A percentile compares a stretch with the other conserved stretches of the same genome.
phyloP scores from a whole-genome alignment of 2,113 vertebrate species.

The Barbus barbus region DNA sequence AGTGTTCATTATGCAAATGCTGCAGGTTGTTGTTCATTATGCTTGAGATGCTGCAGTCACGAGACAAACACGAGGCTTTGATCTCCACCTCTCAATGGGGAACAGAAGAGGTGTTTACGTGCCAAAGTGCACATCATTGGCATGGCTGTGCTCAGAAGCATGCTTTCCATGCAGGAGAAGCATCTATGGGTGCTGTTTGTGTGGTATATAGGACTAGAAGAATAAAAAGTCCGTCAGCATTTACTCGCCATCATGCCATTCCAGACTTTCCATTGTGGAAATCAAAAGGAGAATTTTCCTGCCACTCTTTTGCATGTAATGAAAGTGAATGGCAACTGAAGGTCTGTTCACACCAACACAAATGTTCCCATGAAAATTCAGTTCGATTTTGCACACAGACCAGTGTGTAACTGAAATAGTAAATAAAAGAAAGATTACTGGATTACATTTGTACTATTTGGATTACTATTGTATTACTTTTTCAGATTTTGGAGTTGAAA shows the following conservation, averaged over 20 bases:
- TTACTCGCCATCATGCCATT: neutral
- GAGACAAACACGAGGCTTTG: neutral
- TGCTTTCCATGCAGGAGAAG: neutral
- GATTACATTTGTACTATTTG: neutral
- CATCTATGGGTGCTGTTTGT: neutral
- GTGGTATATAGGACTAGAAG: neutral
- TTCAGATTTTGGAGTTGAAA: too few relatives aligned
- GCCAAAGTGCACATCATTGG: neutral
- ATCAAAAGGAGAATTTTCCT: neutral
- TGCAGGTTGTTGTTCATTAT: conserved; percentile 18
- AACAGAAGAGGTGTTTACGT: neutral
- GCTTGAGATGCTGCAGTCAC: neutral
- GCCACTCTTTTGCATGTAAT: neutral
- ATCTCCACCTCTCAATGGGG: neutral
- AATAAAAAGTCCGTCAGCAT: neutral
- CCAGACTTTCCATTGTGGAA: neutral
- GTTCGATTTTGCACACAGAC: neutral
- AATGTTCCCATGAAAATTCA: neutral
- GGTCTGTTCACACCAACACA: neutral
- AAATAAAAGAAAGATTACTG: neutral
- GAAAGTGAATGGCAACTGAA: neutral
- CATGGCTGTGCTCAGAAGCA: neutral
- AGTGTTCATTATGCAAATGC: conserved; percentile 5
- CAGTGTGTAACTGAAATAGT: neutral
- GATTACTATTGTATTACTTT: too few relatives aligned